A percentile compares a stretch with the other conserved stretches of the same genome.
Evolutionary conservation across 2,888 invertebrate genomes (phyloP).

Genomic region (Cactoblastis cactorum): DNA sequence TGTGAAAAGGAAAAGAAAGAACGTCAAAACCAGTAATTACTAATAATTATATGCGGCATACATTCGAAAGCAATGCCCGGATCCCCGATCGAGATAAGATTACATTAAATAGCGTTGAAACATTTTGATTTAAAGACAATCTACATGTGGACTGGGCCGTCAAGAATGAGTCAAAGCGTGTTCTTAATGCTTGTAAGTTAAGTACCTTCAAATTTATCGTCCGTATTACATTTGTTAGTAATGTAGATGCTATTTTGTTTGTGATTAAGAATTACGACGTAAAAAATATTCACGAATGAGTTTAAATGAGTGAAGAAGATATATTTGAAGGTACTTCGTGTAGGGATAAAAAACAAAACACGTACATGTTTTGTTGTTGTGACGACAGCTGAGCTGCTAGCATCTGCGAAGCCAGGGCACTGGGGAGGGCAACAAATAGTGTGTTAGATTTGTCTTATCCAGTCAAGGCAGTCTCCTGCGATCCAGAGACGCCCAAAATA

Average conservation of each 20-base stretch:
- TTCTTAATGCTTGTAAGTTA: slow-evolving; percentile 65
- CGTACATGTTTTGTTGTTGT: slow-evolving; percentile 97
- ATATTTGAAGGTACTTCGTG: slow-evolving; percentile 50
- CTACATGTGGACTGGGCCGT: slow-evolving; percentile 58
- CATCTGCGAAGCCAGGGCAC: slow-evolving; percentile 98
- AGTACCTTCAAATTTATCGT: slow-evolving; percentile 65
- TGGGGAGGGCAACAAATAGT: slow-evolving; percentile 84
- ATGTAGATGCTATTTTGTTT: not conserved
- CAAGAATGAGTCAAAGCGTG: slow-evolving; percentile 64
- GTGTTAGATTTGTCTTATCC: slow-evolving; percentile 61
- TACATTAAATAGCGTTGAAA: slow-evolving; percentile 75
- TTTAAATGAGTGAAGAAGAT: slow-evolving; percentile 24
- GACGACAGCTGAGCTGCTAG: slow-evolving; percentile 95
- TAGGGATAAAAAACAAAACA: slow-evolving; percentile 76
- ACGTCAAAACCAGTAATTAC: slow-evolving; percentile 73
- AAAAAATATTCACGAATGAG: slow-evolving; percentile 15
- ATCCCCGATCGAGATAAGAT: slow-evolving; percentile 73
- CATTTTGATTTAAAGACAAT: slow-evolving; percentile 77
- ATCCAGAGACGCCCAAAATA: slow-evolving; percentile 28
- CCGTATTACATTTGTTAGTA: slow-evolving; percentile 21
- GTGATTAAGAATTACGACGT: slow-evolving; percentile 21
- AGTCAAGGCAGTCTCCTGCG: slow-evolving; percentile 36
- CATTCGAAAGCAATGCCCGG: slow-evolving; percentile 69
- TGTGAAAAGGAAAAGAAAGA: slow-evolving; percentile 76
- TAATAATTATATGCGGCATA: slow-evolving; percentile 73